Evolutionary conservation across 2,113 vertebrate genomes (phyloP).

Genomic region (Rhipidura dahli): DNA sequence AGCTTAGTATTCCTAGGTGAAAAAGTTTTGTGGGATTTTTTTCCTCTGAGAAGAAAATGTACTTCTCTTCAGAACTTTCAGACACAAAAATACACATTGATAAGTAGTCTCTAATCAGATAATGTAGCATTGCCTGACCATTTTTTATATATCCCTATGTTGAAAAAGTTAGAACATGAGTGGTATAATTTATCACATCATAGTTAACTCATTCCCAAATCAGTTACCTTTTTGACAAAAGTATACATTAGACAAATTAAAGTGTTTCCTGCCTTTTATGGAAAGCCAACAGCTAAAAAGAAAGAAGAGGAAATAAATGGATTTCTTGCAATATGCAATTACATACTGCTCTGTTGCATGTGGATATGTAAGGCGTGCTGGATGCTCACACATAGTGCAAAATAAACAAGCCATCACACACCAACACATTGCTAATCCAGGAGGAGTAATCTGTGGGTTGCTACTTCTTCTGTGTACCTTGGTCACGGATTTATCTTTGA

Average conservation of each 20-base stretch:
- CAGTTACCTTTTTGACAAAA: neutral
- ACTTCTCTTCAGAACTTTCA: neutral
- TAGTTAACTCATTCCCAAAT: neutral
- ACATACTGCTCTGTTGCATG: neutral
- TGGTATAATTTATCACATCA: neutral
- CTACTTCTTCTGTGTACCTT: neutral
- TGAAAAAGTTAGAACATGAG: neutral
- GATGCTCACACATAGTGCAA: neutral
- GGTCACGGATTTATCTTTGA: neutral
- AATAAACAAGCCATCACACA: neutral
- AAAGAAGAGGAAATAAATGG: neutral
- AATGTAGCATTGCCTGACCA: neutral
- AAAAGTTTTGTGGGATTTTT: neutral
- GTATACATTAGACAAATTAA: neutral
- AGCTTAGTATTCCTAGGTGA: neutral
- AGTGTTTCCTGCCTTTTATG: neutral
- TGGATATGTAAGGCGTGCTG: neutral
- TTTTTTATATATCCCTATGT: neutral
- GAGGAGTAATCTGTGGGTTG: neutral
- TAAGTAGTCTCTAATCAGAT: neutral
- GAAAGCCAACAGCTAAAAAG: neutral
- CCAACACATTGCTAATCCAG: neutral
- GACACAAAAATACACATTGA: neutral
- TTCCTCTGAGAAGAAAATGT: neutral
- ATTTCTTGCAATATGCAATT: neutral